phyloP scores from a whole-genome alignment of 2,888 invertebrate genomes.

The Gibbula magus region DNA sequence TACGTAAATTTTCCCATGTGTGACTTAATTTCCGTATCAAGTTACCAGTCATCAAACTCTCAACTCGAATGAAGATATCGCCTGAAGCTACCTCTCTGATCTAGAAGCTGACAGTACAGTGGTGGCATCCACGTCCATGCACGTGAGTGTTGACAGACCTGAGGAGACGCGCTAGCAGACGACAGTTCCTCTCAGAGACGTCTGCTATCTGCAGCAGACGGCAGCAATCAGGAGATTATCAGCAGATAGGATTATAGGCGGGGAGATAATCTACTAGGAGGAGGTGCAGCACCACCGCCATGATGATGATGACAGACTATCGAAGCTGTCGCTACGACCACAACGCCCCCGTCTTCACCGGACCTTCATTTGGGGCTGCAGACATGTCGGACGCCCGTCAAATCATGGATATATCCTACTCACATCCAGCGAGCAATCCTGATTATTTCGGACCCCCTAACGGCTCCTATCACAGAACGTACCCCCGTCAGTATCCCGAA shows the following conservation, averaged over 20 bases:
- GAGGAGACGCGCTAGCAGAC: neutral
- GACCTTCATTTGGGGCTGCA: conserved; percentile 33
- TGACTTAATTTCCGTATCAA: conserved; percentile 7
- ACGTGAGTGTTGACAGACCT: conserved; percentile 6
- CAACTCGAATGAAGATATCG: conserved; percentile 8
- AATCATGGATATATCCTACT: conserved; percentile 67
- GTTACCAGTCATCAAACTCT: conserved; percentile 6
- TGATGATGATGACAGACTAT: conserved; percentile 72
- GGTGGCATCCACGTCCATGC: neutral
- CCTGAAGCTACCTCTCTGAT: neutral
- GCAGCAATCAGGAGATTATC: neutral
- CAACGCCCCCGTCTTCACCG: conserved; percentile 41
- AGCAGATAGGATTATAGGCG: neutral
- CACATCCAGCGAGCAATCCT: conserved; percentile 52
- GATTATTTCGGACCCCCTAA: conserved; percentile 52
- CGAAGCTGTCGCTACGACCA: conserved; percentile 72
- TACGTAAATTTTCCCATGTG: conserved; percentile 17
- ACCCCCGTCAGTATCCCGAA: conserved; percentile 44
- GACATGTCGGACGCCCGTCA: conserved; percentile 64
- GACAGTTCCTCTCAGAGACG: conserved; percentile 9
- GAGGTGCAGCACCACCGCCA: conserved; percentile 30
- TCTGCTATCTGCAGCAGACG: conserved; percentile 12
- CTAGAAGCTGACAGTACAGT: neutral
- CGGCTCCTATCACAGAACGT: conserved; percentile 46
- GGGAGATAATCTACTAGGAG: neutral